phyloP scores from a whole-genome alignment of 2,888 invertebrate genomes.

The Spodoptera exigua region DNA sequence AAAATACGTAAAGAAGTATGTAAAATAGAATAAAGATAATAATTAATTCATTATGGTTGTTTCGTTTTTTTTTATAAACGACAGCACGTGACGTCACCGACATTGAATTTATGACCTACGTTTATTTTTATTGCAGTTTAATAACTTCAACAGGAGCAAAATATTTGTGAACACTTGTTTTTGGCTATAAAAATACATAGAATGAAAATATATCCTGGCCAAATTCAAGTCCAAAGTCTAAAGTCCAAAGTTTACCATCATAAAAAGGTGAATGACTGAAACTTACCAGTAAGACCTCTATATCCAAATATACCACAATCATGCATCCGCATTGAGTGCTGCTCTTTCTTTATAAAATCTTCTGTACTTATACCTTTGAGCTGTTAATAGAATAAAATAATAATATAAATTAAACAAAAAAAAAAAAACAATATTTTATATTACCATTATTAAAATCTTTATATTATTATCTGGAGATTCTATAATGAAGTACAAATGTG shows the following conservation, averaged over 20 bases:
- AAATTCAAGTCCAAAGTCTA: not conserved
- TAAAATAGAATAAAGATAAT: not conserved
- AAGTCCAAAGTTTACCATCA: too few relatives aligned
- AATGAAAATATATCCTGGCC: too few relatives aligned
- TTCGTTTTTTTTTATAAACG: slow-evolving; percentile 2
- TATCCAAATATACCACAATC: slow-evolving; percentile 94
- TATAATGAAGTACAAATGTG: too few relatives aligned
- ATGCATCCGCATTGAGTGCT: slow-evolving; percentile 92
- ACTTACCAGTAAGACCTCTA: slow-evolving; percentile 92
- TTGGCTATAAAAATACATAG: too few relatives aligned
- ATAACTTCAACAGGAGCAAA: too few relatives aligned
- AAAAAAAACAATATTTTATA: not conserved
- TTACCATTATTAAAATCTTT: too few relatives aligned
- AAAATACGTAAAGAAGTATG: not conserved
- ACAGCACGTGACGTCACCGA: not conserved
- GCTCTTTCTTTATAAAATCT: slow-evolving; percentile 93
- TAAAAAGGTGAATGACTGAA: not conserved
- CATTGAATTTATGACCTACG: too few relatives aligned
- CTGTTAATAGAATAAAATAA: slow-evolving; percentile 69
- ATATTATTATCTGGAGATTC: too few relatives aligned
- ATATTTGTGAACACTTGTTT: too few relatives aligned
- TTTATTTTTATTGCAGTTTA: too few relatives aligned
- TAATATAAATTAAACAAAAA: not conserved
- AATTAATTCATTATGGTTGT: slow-evolving; percentile 8
- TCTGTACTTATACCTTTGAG: slow-evolving; percentile 93